These are phyloP conservation scores for Caenorhabditis uteleia DNA, from an alignment of 2,888 invertebrate genomes.

Conservation along the genomic window DNA sequence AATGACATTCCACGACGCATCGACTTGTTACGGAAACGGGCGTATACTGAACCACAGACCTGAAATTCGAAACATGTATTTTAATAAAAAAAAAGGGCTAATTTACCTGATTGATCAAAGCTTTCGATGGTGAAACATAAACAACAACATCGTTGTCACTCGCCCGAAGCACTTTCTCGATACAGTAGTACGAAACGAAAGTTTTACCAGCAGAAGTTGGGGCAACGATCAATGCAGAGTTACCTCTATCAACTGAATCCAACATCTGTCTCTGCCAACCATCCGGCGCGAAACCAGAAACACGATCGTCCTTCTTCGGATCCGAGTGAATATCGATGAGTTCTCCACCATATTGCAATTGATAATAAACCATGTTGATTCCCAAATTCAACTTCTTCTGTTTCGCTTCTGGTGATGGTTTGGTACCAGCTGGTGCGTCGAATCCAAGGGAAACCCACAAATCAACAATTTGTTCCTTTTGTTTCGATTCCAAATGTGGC, in stretches of 20 bases:
- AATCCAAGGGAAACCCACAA: conserved; percentile 65
- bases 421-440: conserved; percentile 51
- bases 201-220: conserved; percentile 71
- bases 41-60: conserved; percentile 69
- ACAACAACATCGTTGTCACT: conserved; percentile 70
- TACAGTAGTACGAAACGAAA: conserved; percentile 71
- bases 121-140: conserved; percentile 71
- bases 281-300: conserved; percentile 70
- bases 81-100: not conserved
- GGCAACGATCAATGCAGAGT: conserved; percentile 70
- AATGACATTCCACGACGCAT: conserved; percentile 69
- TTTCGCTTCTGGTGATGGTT: conserved; percentile 50
- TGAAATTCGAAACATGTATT: conserved; percentile 13
- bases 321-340: conserved; percentile 66
- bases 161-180: conserved; percentile 70
- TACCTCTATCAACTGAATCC: conserved; percentile 69
- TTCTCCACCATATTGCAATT: conserved; percentile 63
- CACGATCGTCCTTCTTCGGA: conserved; percentile 66
- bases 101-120: conserved; percentile 66
- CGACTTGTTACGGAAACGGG: conserved; percentile 68
- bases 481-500: conserved; percentile 58
- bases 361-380: conserved; percentile 62
- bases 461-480: conserved; percentile 61
- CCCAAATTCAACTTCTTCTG: conserved; percentile 58
- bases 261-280: conserved; percentile 70